phyloP scores from a whole-genome alignment of 2,888 invertebrate species.

The Leucozona laternaria region DNA sequence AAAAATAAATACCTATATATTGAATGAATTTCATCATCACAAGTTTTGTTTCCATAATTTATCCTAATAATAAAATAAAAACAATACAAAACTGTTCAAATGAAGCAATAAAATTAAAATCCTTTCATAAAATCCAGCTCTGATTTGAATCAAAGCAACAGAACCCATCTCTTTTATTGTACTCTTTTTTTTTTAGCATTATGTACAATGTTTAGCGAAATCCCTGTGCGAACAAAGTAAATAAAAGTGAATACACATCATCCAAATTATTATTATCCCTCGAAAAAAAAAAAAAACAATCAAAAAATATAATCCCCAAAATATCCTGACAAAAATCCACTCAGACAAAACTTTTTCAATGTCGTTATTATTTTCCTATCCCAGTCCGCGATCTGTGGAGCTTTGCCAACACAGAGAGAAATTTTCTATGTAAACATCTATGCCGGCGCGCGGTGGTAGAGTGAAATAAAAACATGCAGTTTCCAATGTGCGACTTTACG shows the following conservation, averaged over 20 bases:
- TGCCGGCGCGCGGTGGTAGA: no score
- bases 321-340: slow-evolving; percentile 63
- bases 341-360: slow-evolving; percentile 64
- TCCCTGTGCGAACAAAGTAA: slow-evolving; percentile 16
- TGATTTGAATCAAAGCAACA: slow-evolving; percentile 1
- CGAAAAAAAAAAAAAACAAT: background rate
- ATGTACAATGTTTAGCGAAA: background rate
- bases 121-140: background rate
- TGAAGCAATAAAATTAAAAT: slow-evolving; percentile 23
- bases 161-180: background rate
- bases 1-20: no score
- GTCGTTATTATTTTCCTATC: slow-evolving; percentile 49
- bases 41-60: no score
- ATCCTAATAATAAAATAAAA: background rate
- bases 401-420: background rate
- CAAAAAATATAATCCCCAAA: slow-evolving; percentile 39
- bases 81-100: background rate
- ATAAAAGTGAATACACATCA: slow-evolving; percentile 23
- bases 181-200: background rate
- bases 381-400: background rate
- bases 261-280: slow-evolving; percentile 46
- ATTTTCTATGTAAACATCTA: no score
- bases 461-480: no score
- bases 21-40: no score
- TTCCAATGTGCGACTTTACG: no score